Evolutionary conservation across 1,140 invertebrate genomes (phyloP).

Genomic region (Trichonephila inaurata): DNA sequence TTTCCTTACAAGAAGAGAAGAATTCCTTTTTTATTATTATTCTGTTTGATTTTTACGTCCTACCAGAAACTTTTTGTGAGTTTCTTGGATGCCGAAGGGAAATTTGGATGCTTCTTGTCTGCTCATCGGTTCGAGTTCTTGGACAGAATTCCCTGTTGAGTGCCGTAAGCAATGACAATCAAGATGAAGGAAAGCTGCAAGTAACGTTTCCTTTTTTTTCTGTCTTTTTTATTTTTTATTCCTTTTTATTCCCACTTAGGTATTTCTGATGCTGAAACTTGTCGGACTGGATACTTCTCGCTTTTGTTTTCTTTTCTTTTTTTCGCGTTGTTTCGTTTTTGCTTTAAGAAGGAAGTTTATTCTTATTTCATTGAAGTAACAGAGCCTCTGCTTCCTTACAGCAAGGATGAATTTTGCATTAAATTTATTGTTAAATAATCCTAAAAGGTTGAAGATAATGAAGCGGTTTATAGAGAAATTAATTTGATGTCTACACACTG

Average conservation of each 20-base stretch:
- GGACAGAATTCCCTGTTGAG: constrained; percentile 38
- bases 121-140: not conserved
- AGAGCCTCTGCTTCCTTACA: too few relatives aligned
- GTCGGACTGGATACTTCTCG: not conserved
- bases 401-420: not conserved
- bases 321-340: not conserved
- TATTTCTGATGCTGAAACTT: not conserved
- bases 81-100: constrained; percentile 19
- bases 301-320: not conserved
- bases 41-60: constrained; percentile 5
- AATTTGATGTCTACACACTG: too few relatives aligned
- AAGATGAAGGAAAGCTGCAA: constrained; percentile 6
- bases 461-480: too few relatives aligned
- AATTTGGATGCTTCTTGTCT: constrained; percentile 30
- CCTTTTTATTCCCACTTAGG: not conserved
- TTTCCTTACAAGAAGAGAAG: constrained; percentile 13
- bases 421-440: too few relatives aligned
- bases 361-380: not conserved
- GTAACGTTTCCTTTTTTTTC: not conserved
- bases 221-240: not conserved
- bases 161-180: constrained; percentile 28
- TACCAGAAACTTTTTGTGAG: constrained; percentile 4
- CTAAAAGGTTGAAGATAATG: too few relatives aligned
- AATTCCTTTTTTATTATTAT: not conserved
- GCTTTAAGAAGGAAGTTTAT: not conserved